Conservation (phyloP, 2,797 vertebrate genomes). For the Telmatherina bonti region DNA sequence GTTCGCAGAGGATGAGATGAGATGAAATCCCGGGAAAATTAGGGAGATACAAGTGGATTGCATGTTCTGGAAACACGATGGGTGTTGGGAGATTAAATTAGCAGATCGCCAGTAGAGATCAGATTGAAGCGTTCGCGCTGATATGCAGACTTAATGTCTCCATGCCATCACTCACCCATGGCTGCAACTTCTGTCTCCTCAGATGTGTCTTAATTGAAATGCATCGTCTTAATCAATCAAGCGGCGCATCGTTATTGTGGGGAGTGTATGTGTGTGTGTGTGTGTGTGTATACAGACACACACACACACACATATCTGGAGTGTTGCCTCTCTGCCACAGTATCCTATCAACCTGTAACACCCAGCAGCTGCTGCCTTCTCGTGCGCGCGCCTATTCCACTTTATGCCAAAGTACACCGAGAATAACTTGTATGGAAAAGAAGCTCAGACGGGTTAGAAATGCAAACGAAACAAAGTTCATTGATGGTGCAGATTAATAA, state of each 20-base stretch:
- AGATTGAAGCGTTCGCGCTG: constrained; percentile 25
- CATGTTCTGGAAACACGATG: constrained; percentile 60
- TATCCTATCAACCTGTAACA: constrained; percentile 75
- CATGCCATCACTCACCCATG: constrained; percentile 47
- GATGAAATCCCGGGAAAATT: constrained; percentile 22
- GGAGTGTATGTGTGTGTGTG: constrained; percentile 24
- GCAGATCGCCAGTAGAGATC: constrained; percentile 40
- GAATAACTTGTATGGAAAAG: too few relatives aligned
- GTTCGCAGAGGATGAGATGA: constrained; percentile 31
- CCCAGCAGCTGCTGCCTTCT: constrained; percentile 38
- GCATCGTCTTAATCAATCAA: constrained; percentile 35
- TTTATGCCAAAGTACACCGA: constrained; percentile 29
- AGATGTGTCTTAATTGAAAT: constrained; percentile 47
- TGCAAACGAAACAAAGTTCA: too few relatives aligned
- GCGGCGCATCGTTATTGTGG: constrained; percentile 36
- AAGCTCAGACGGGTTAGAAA: too few relatives aligned
- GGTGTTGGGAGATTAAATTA: constrained; percentile 63
- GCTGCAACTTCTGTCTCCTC: constrained; percentile 34
- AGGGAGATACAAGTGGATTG: constrained; percentile 48
- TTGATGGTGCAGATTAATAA: too few relatives aligned
- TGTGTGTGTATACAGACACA: too few relatives aligned
- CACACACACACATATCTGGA: constrained; percentile 42
- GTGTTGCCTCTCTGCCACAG: constrained; percentile 22
- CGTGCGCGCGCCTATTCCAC: too few relatives aligned
- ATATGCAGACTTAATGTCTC: constrained; percentile 55